Evolutionary conservation across 2,113 vertebrate genomes (phyloP), one percentile per base, ranked within the genome.

Genomic region (Echinops telfairi): DNA sequence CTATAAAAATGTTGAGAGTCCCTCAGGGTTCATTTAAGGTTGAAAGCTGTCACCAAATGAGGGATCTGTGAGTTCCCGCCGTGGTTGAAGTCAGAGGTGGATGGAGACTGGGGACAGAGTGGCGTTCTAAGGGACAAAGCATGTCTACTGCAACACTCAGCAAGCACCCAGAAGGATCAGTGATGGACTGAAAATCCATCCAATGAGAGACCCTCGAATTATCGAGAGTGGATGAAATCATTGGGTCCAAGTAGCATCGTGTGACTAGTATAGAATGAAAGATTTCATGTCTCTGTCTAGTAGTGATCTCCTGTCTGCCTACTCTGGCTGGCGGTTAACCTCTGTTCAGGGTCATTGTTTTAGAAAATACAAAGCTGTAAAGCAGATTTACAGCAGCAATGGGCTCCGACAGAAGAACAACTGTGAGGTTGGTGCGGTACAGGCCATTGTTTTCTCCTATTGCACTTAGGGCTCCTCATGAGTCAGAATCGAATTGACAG

Each of bases 161-260:
- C 0, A 6, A 70, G 40, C 4, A 29, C 27, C 29, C 79, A 9
- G 16, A 57, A 33, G 43, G 36, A 29, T 2, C 71, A 62, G 36
- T 31, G 2, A 47, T 10, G 60, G 25, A 29, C 19, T 22, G 66
- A 62, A 25, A 70, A 73, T 31, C 31, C 22, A 73, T 31, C 31
- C 22, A 78, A 38, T 20, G 31, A 75, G 27, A 85, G 20, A 40
- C 19, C 29, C 31, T 79, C 60, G 40, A 40, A 66, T 16, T 4
- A 3, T 17, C 1, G 29, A 40, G 8, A 43, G 1, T 15, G 38
- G 19, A 38, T 40, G 6, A 14, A 10, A 2, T 7, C 5, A 7
- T 25, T 27, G 4, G 29, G 60, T 66, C 66, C 17, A 20, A 4
- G 25, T 38, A 62, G 25, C 1, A 27, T 3, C 5, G 3, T 11